These are phyloP conservation scores for Bolinopsis microptera DNA, from an alignment of 37 sponge, comb jelly and placozoan species.

Conservation along the genomic window DNA sequence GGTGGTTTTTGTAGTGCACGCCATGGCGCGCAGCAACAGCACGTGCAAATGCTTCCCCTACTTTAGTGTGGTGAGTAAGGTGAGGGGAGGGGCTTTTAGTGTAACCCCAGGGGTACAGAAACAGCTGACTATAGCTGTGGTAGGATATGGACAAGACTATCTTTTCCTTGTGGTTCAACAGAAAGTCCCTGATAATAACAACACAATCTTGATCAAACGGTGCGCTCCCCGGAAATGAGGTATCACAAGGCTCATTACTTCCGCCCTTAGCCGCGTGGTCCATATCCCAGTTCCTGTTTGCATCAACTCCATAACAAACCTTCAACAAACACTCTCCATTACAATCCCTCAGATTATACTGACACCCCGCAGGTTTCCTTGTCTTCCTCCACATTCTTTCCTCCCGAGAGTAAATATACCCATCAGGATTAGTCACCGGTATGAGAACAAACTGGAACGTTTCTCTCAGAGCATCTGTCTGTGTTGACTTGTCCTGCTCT, in stretches of 20 bases:
- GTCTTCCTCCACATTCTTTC: slow-evolving; percentile 15
- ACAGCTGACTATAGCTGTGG: not conserved
- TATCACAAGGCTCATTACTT: not conserved
- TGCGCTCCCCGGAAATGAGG: not conserved
- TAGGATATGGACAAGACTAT: not conserved
- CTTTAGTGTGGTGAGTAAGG: not conserved
- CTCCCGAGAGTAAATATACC: not conserved
- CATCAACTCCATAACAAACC: not conserved
- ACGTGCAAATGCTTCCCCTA: not conserved
- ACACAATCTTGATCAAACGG: slow-evolving; percentile 22
- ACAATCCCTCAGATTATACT: not conserved
- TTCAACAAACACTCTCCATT: not conserved
- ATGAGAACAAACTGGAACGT: not conserved
- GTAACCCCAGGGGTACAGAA: slow-evolving; percentile 2
- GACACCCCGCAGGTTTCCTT: slow-evolving; percentile 6
- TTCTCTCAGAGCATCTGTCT: not conserved
- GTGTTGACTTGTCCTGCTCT: not conserved
- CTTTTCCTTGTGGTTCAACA: not conserved
- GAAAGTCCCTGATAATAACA: not conserved
- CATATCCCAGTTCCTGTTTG: slow-evolving; percentile 32
- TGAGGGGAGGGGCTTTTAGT: not conserved
- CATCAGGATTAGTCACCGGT: slow-evolving; percentile 38
- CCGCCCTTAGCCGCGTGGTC: not conserved
- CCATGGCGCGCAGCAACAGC: not conserved
- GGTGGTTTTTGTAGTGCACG: not conserved